These are phyloP conservation scores for Toxotes jaculatrix DNA, from an alignment of 2,113 vertebrate genomes.

Conservation along the genomic window DNA sequence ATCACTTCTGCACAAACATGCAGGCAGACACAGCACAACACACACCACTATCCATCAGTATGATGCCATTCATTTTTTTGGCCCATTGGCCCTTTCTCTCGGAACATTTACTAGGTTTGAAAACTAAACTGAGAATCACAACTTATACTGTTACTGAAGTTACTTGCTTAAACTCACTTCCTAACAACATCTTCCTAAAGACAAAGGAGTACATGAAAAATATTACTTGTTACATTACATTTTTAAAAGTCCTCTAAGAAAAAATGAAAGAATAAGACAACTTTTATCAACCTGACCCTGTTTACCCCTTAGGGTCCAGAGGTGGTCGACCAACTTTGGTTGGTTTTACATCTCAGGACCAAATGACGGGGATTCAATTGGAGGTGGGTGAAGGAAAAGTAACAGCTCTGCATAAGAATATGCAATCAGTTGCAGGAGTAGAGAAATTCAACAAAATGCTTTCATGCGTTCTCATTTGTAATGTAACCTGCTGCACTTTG, in stretches of 20 bases:
- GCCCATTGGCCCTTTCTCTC: background rate
- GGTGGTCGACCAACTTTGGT: background rate
- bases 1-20: conserved; percentile 22
- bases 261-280: background rate
- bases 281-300: background rate
- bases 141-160: background rate
- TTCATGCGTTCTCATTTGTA: background rate
- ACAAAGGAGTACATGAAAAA: background rate
- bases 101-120: background rate
- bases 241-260: background rate
- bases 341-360: conserved; percentile 39
- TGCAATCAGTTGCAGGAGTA: background rate
- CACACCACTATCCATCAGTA: conserved; percentile 33
- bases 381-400: background rate
- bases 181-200: background rate
- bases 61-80: conserved; percentile 1
- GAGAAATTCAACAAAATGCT: background rate
- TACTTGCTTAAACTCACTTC: background rate
- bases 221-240: background rate
- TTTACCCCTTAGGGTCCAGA: background rate
- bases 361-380: conserved; percentile 50
- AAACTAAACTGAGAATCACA: background rate
- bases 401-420: conserved; percentile 3
- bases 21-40: conserved; percentile 28
- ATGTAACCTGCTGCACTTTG: background rate